A percentile compares a stretch with the other conserved stretches of the same genome.
phyloP scores from a whole-genome alignment of 2,113 vertebrate species.

The Cichladusa arquata region DNA sequence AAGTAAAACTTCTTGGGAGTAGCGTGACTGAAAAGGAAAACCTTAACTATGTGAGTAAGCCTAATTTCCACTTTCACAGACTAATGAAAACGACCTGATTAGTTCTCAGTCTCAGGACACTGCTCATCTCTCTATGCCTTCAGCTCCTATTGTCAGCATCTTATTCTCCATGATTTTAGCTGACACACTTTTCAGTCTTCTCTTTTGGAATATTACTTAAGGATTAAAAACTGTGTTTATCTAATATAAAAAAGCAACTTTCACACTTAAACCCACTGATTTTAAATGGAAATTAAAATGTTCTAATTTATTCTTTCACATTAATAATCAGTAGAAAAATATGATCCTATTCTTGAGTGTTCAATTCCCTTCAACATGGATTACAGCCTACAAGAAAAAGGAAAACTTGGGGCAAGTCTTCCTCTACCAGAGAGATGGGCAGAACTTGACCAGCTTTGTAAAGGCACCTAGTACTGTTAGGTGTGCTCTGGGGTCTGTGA shows the following conservation, averaged over 20 bases:
- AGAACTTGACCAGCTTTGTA: not conserved
- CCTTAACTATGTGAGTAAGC: not conserved
- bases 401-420: not conserved
- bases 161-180: not conserved
- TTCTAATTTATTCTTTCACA: not conserved
- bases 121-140: not conserved
- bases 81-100: not conserved
- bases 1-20: not conserved
- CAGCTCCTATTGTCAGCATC: not conserved
- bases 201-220: not conserved
- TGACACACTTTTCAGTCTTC: not conserved
- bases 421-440: rapidly evolving
- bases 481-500: not conserved
- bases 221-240: not conserved
- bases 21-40: not conserved
- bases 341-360: not conserved
- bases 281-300: not conserved
- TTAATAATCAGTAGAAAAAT: not conserved
- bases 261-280: not conserved
- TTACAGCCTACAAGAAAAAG: not conserved
- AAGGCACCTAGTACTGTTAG: not conserved
- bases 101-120: not conserved
- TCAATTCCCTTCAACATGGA: rapidly evolving
- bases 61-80: not conserved
- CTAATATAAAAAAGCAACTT: not conserved